These are phyloP conservation scores for Pygocentrus nattereri DNA, from an alignment of 2,797 vertebrate species.

Conservation along the genomic window DNA sequence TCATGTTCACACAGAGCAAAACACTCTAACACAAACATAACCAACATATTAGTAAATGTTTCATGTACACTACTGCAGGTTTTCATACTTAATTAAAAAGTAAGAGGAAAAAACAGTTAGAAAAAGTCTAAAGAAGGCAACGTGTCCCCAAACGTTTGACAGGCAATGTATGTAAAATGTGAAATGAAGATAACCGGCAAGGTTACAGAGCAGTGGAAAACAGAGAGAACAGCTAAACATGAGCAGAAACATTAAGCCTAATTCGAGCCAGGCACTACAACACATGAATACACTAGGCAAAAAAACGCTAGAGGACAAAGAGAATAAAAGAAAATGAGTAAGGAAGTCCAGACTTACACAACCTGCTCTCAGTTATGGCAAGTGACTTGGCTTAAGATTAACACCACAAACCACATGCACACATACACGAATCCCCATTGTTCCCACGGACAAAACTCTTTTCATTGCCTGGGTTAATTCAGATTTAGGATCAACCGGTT, in stretches of 20 bases:
- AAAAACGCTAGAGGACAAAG: not conserved
- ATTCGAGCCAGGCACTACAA: conserved; percentile 29
- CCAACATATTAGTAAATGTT: too few species aligned
- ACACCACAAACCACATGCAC: conserved; percentile 30
- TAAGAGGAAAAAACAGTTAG: not conserved
- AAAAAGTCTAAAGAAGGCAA: not conserved
- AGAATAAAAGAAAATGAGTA: not conserved
- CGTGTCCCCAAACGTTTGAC: not conserved
- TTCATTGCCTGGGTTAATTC: conserved; percentile 56
- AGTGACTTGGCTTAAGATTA: conserved; percentile 63
- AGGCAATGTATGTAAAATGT: not conserved
- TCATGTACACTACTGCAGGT: too few species aligned
- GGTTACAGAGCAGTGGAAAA: not conserved
- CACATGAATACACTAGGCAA: not conserved
- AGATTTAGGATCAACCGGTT: conserved; percentile 57
- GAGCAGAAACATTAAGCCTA: not conserved
- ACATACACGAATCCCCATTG: conserved; percentile 38
- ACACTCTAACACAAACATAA: too few species aligned
- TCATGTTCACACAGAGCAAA: too few species aligned
- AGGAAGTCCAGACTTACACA: conserved; percentile 52
- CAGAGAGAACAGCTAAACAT: not conserved
- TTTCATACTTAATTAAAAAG: not conserved
- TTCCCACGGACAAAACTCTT: conserved; percentile 56
- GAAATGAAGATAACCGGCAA: not conserved
- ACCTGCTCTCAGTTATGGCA: conserved; percentile 53